Evolutionary conservation across 2,113 vertebrate species (phyloP).

Genomic region (Anoura caudifer): DNA sequence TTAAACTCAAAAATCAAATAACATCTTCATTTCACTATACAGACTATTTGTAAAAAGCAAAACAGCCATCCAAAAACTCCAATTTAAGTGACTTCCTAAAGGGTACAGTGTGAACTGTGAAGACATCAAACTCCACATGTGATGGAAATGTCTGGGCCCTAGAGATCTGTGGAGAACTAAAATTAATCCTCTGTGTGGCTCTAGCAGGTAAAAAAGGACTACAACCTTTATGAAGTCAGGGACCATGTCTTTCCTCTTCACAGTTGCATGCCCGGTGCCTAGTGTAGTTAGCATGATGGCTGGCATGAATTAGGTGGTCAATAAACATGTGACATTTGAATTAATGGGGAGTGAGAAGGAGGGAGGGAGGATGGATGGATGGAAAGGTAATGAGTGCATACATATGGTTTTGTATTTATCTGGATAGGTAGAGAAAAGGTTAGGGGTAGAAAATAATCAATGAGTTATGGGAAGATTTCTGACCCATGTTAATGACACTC

Average conservation of each 20-base stretch:
- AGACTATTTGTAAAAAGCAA: conserved; percentile 8
- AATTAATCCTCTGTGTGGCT: background rate
- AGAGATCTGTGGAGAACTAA: background rate
- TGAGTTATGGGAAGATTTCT: background rate
- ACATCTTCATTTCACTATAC: background rate
- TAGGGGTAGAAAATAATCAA: background rate
- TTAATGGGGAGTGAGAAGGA: background rate
- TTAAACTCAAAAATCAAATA: conserved; percentile 33
- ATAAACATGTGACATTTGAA: background rate
- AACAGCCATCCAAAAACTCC: background rate
- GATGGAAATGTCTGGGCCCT: background rate
- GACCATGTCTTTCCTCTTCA: background rate
- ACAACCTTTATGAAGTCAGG: background rate
- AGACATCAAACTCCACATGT: background rate
- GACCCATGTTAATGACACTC: background rate
- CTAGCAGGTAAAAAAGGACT: background rate
- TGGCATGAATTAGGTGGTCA: background rate
- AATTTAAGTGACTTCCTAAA: background rate
- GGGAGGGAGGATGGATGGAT: background rate
- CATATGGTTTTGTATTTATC: background rate
- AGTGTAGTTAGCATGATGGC: background rate
- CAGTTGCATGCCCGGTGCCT: background rate
- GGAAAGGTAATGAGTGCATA: background rate
- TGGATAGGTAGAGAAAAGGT: background rate
- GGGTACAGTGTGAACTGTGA: background rate